Percentiles rank a stretch among this genome's conserved stretches.
Conservation (phyloP, 1,140 invertebrate genomes). For the Arion vulgaris region DNA sequence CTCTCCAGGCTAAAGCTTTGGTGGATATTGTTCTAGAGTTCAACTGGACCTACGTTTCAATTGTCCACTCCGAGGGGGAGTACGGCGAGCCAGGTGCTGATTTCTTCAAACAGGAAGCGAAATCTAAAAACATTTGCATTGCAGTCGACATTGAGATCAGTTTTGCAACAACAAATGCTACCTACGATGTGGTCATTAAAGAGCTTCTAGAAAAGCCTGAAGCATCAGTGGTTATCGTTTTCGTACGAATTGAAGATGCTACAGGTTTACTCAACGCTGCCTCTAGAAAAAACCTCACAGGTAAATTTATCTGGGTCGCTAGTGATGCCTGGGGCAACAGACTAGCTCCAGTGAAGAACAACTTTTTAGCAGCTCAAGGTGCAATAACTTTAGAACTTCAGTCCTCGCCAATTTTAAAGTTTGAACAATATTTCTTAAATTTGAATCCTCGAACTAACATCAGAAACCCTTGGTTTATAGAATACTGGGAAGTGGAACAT, state of each 20-base stretch:
- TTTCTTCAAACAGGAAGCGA: constrained; percentile 65
- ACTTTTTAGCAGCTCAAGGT: constrained; percentile 83
- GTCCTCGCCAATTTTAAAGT: constrained; percentile 74
- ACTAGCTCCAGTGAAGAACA: constrained; percentile 79
- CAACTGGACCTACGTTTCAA: constrained; percentile 84
- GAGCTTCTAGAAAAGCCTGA: constrained; percentile 78
- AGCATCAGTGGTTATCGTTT: constrained; percentile 80
- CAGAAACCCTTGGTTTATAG: constrained; percentile 81
- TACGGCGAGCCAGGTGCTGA: constrained; percentile 78
- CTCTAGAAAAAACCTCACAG: constrained; percentile 68
- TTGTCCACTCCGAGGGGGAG: constrained; percentile 82
- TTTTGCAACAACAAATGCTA: constrained; percentile 48
- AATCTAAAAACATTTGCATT: constrained; percentile 66
- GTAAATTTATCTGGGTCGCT: constrained; percentile 81
- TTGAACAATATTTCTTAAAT: constrained; percentile 69
- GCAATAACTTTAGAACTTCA: constrained; percentile 84
- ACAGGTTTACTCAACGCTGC: constrained; percentile 76
- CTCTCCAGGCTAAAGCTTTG: constrained; percentile 83
- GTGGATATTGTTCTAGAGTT: constrained; percentile 81
- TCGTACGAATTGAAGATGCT: constrained; percentile 83
- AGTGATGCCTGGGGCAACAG: constrained; percentile 87
- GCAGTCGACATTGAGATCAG: constrained; percentile 74
- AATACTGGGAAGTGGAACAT: constrained; percentile 84
- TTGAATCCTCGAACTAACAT: constrained; percentile 58
- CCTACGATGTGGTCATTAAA: constrained; percentile 74